phyloP scores from a whole-genome alignment of 2,888 invertebrate species.

The Scaptomyza caliginosa region DNA sequence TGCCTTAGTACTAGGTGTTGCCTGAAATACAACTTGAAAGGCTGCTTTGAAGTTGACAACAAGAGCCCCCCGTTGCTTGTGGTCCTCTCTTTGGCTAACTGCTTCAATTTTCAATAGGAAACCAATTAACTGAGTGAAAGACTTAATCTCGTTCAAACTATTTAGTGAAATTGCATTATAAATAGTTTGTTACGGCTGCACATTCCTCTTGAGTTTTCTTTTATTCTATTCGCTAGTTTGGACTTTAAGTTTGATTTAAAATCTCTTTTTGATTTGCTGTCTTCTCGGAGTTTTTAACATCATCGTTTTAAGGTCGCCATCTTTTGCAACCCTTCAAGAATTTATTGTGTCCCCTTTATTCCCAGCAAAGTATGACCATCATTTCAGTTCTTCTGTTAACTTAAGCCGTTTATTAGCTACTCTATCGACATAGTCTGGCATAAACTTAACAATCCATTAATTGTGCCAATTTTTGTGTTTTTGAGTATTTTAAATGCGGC shows the following conservation, averaged over 20 bases:
- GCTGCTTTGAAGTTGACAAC: constrained; percentile 70
- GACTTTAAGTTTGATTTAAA: background rate
- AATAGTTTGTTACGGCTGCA: background rate
- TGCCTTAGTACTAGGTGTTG: constrained; percentile 66
- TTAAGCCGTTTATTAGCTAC: background rate
- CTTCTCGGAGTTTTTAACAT: background rate
- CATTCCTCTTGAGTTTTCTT: background rate
- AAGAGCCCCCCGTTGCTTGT: constrained; percentile 8
- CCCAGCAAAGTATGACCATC: background rate
- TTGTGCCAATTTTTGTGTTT: constrained; percentile 15
- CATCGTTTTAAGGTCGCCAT: background rate
- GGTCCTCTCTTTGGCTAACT: constrained; percentile 13
- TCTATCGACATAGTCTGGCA: background rate
- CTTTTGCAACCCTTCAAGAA: background rate
- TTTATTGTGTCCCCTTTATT: background rate
- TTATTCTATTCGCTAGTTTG: background rate
- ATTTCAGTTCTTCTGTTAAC: background rate
- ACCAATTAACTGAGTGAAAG: constrained; percentile 32
- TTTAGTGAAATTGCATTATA: background rate
- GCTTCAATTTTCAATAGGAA: constrained; percentile 10
- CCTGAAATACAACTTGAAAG: constrained; percentile 73
- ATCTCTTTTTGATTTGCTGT: too few relatives aligned
- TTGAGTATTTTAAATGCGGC: background rate
- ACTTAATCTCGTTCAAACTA: background rate
- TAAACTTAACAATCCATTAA: constrained; percentile 33